These are phyloP conservation scores for Salvelinus alpinus DNA, from an alignment of 2,113 vertebrate species.

Conservation along the genomic window DNA sequence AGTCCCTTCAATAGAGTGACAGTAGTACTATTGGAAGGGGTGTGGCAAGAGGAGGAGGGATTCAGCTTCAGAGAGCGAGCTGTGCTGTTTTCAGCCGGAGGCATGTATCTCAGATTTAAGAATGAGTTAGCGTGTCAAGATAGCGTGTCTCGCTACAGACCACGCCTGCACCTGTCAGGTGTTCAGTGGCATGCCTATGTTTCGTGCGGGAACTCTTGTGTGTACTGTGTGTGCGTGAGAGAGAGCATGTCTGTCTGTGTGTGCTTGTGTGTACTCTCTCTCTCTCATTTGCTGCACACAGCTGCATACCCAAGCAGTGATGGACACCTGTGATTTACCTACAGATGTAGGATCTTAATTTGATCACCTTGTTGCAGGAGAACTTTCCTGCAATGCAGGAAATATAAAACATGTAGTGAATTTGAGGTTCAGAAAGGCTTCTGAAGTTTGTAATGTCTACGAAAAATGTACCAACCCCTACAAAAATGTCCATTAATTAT, in stretches of 20 bases:
- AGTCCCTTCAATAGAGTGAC: conserved; percentile 51
- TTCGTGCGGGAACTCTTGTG: conserved; percentile 57
- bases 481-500: too few relatives aligned
- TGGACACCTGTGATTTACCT: conserved; percentile 58
- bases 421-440: too few relatives aligned
- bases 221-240: conserved; percentile 20
- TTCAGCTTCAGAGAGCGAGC: conserved; percentile 63
- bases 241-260: conserved; percentile 16
- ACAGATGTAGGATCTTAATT: too few relatives aligned
- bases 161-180: conserved; percentile 81
- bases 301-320: conserved; percentile 57
- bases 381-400: too few relatives aligned
- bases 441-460: too few relatives aligned
- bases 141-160: conserved; percentile 73
- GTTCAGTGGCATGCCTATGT: conserved; percentile 69
- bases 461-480: too few relatives aligned
- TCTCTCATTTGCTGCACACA: conserved; percentile 53
- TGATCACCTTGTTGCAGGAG: too few relatives aligned
- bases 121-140: conserved; percentile 83
- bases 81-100: conserved; percentile 55
- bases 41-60: conserved; percentile 62
- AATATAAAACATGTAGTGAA: too few relatives aligned
- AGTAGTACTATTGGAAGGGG: conserved; percentile 64
- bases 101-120: conserved; percentile 74
- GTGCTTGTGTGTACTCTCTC: conserved; percentile 11